phyloP scores from a whole-genome alignment of 2,113 vertebrate species.

The Trematomus loennbergii region DNA sequence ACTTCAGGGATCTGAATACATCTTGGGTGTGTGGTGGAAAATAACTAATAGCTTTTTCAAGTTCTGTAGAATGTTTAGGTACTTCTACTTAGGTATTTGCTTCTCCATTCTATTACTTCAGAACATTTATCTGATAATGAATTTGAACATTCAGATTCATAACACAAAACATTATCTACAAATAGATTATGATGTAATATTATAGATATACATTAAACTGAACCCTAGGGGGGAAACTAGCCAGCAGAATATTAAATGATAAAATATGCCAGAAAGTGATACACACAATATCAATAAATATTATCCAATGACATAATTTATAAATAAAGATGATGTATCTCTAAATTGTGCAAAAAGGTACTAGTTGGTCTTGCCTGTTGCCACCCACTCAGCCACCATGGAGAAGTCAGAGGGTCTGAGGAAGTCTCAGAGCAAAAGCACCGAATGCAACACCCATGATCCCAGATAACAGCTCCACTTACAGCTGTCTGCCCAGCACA shows the following conservation, averaged over 20 bases:
- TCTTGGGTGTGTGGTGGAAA: background rate
- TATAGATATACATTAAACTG: background rate
- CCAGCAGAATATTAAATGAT: background rate
- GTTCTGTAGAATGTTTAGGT: too few relatives aligned
- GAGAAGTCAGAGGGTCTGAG: slow-evolving; percentile 45
- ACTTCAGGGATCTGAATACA: background rate
- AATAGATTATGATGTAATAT: background rate
- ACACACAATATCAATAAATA: background rate
- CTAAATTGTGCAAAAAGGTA: background rate
- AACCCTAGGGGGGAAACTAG: background rate
- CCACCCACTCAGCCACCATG: background rate
- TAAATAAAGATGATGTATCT: background rate
- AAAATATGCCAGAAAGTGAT: background rate
- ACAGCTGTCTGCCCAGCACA: slow-evolving; percentile 68
- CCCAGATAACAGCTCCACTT: slow-evolving; percentile 55
- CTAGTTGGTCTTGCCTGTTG: slow-evolving; percentile 15
- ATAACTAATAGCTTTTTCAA: too few relatives aligned
- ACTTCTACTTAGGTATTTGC: background rate
- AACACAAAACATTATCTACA: background rate
- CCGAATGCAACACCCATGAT: slow-evolving; percentile 38
- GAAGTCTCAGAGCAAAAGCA: slow-evolving; percentile 31
- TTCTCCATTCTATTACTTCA: background rate
- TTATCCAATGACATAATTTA: background rate
- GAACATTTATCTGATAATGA: background rate
- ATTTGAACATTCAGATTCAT: background rate